A percentile compares a stretch with the other conserved stretches of the same genome.
Evolutionary conservation across 2,797 vertebrate species (phyloP).

Genomic region (Pempheris klunzingeri): DNA sequence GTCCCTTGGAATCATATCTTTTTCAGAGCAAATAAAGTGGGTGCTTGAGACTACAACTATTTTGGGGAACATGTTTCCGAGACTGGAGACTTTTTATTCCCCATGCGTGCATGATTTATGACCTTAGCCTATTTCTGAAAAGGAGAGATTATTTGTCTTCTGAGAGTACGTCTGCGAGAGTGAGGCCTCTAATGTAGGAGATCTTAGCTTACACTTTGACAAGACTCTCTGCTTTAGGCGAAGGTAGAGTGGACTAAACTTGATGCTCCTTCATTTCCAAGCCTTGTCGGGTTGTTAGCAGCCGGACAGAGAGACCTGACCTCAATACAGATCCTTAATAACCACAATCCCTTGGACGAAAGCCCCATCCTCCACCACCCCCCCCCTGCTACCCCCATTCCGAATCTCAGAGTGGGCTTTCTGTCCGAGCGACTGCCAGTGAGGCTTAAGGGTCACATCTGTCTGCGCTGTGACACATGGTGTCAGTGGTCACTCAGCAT

Average conservation of each 20-base stretch:
- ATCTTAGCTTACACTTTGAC: conserved; percentile 34
- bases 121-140: conserved; percentile 80
- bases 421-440: conserved; percentile 59
- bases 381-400: conserved; percentile 28
- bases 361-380: conserved; percentile 47
- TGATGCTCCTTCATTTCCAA: conserved; percentile 55
- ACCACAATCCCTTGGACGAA: conserved; percentile 75
- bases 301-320: conserved; percentile 76
- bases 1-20: conserved; percentile 63
- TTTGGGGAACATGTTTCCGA: conserved; percentile 64
- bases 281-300: conserved; percentile 50
- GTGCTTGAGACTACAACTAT: conserved; percentile 68
- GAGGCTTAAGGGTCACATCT: conserved; percentile 81
- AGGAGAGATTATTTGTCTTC: conserved; percentile 79
- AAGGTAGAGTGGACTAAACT: conserved; percentile 46
- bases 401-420: conserved; percentile 51
- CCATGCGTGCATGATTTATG: conserved; percentile 76
- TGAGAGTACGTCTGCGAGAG: conserved; percentile 57
- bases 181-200: conserved; percentile 48
- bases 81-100: conserved; percentile 65
- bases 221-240: conserved; percentile 57
- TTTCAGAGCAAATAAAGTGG: conserved; percentile 62
- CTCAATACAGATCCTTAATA: conserved; percentile 84
- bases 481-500: conserved; percentile 72
- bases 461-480: conserved; percentile 71